These are phyloP conservation scores for Shinisaurus crocodilurus DNA, from an alignment of 2,113 vertebrate genomes.

Conservation along the genomic window DNA sequence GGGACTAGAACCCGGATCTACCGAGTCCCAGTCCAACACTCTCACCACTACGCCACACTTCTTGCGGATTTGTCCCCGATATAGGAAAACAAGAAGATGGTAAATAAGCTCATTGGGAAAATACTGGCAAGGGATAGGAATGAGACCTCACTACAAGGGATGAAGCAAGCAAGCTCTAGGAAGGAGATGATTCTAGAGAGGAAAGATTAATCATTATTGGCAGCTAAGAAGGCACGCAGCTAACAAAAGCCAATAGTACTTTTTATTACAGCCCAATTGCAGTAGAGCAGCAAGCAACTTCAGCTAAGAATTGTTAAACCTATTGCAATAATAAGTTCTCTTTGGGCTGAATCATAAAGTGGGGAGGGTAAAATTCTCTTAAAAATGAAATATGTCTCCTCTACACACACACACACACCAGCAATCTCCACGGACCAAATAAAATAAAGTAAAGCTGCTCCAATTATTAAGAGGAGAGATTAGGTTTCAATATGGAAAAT, in stretches of 20 bases:
- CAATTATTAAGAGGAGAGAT: conserved; percentile 72
- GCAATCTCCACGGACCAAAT: conserved; percentile 17
- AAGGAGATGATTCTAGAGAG: conserved; percentile 56
- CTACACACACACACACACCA: not conserved
- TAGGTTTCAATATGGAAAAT: conserved; percentile 71
- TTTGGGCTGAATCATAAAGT: conserved; percentile 67
- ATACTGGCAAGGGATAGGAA: not conserved
- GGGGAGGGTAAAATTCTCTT: conserved; percentile 70
- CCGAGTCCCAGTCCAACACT: no score
- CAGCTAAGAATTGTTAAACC: conserved; percentile 66
- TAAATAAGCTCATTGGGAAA: conserved; percentile 3
- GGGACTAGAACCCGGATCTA: no score
- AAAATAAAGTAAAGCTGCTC: conserved; percentile 53
- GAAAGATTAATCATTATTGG: conserved; percentile 60
- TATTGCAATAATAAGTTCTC: conserved; percentile 66
- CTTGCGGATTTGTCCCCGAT: not conserved
- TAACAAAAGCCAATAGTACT: conserved; percentile 63
- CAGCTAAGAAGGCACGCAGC: conserved; percentile 42
- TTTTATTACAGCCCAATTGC: conserved; percentile 54
- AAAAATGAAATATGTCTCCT: conserved; percentile 61
- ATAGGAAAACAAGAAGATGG: not conserved
- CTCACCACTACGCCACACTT: no score
- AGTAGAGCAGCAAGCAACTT: conserved; percentile 49
- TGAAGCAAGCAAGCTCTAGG: conserved; percentile 47
- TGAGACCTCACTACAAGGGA: conserved; percentile 16